These are phyloP conservation scores for Ichneumoninae sp. DNA, from an alignment of 2,888 invertebrate genomes.

Conservation along the genomic window DNA sequence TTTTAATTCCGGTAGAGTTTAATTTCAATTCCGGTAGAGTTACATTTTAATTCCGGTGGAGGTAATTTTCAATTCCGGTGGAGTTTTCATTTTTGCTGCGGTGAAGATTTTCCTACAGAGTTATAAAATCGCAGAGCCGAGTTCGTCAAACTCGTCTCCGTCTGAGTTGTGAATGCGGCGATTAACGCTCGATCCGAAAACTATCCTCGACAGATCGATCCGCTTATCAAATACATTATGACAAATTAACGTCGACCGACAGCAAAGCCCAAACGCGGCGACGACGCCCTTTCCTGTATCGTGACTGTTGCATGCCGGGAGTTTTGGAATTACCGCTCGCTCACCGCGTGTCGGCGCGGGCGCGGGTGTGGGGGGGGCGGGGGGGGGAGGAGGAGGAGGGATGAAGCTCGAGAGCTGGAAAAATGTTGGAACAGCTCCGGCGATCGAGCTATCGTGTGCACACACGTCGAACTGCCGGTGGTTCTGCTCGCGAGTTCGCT, in stretches of 20 bases:
- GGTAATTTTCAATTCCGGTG: no score
- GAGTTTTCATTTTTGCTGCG: no score
- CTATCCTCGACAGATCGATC: no score
- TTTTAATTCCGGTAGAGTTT: no score
- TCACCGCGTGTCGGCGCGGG: conserved; percentile 26
- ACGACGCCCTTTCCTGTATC: conserved; percentile 29
- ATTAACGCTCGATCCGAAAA: no score
- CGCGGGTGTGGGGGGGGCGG: conserved; percentile 16
- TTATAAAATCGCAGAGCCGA: no score
- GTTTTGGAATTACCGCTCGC: conserved; percentile 35
- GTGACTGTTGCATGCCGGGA: conserved; percentile 26
- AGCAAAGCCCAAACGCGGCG: conserved; percentile 44
- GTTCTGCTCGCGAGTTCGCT: conserved; percentile 71
- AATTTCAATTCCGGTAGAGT: no score
- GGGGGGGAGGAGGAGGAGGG: conserved; percentile 43
- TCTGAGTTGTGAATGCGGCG: no score
- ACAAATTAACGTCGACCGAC: neutral
- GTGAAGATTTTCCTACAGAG: no score
- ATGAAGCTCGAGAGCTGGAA: conserved; percentile 9
- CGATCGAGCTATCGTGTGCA: conserved; percentile 53
- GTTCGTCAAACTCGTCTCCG: no score
- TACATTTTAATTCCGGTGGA: no score
- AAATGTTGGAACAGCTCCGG: conserved; percentile 58
- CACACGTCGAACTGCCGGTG: conserved; percentile 53
- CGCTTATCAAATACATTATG: neutral